A percentile compares a stretch with the other conserved stretches of the same genome.
These are phyloP conservation scores for Guaruba guarouba DNA, from an alignment of 2,113 vertebrate species.

Conservation along the genomic window DNA sequence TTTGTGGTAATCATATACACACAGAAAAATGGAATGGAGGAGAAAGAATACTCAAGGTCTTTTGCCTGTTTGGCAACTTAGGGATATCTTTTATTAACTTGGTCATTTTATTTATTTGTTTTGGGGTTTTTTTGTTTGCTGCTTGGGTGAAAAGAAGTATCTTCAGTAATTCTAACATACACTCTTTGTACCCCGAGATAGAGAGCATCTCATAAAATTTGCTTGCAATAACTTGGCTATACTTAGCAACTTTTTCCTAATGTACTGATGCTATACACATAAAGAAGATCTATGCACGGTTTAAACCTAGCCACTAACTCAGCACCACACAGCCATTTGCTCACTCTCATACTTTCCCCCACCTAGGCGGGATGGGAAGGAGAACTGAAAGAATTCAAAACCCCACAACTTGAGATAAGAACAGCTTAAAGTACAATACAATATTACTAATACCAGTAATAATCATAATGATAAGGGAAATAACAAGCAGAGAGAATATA, in stretches of 20 bases:
- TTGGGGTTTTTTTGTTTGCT: background rate
- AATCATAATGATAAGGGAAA: background rate
- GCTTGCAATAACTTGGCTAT: background rate
- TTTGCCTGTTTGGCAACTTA: background rate
- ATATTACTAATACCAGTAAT: background rate
- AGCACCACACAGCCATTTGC: background rate
- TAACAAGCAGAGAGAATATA: background rate
- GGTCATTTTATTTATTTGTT: background rate
- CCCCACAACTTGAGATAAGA: background rate
- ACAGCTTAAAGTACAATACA: background rate
- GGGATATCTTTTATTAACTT: background rate
- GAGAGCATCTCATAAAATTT: background rate
- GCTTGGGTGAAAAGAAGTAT: background rate
- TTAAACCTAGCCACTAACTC: background rate
- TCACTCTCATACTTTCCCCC: background rate
- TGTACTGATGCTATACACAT: background rate
- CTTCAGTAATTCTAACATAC: background rate
- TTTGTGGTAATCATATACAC: background rate
- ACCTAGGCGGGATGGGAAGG: background rate
- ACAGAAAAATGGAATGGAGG: background rate
- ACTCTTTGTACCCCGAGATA: background rate
- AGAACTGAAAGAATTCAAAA: background rate
- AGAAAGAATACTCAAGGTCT: background rate
- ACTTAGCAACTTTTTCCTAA: background rate
- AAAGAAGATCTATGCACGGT: background rate